Evolutionary conservation across 1,140 invertebrate genomes (phyloP).

Genomic region (Drosophila takahashii): DNA sequence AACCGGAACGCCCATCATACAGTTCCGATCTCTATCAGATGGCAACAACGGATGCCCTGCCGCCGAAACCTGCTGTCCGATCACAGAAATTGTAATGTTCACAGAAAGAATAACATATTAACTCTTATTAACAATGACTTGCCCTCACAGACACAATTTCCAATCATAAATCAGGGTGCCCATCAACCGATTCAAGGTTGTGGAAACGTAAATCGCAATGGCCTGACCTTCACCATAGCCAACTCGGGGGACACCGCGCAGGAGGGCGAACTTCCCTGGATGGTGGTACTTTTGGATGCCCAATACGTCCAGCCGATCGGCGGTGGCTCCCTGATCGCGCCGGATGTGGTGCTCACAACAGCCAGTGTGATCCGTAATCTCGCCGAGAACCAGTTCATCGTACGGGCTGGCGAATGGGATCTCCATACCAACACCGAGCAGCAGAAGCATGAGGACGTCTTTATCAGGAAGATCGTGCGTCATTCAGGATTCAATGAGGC

Average conservation of each 20-base stretch:
- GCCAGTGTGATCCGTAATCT: slow-evolving; percentile 86
- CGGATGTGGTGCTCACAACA: slow-evolving; percentile 88
- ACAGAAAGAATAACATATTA: too few species aligned
- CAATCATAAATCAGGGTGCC: too few species aligned
- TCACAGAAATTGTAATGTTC: background rate
- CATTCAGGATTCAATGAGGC: slow-evolving; percentile 85
- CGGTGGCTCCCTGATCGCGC: slow-evolving; percentile 89
- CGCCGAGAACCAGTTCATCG: slow-evolving; percentile 27
- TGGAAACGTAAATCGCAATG: background rate
- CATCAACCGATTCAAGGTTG: background rate
- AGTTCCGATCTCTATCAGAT: background rate
- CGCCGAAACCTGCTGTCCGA: background rate
- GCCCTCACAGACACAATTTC: background rate
- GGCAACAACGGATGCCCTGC: background rate
- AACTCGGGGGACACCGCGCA: background rate
- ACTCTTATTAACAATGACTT: background rate
- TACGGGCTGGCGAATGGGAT: slow-evolving; percentile 90
- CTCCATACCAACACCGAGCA: slow-evolving; percentile 87
- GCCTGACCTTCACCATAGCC: background rate
- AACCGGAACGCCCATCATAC: background rate
- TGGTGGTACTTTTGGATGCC: slow-evolving; percentile 90
- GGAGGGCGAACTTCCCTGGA: slow-evolving; percentile 93
- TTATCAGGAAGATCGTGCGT: slow-evolving; percentile 85
- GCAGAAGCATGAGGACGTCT: slow-evolving; percentile 86
- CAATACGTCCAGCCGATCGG: slow-evolving; percentile 87